Evolutionary conservation across 2,797 vertebrate genomes (phyloP).

Genomic region (Micromesistius poutassou): DNA sequence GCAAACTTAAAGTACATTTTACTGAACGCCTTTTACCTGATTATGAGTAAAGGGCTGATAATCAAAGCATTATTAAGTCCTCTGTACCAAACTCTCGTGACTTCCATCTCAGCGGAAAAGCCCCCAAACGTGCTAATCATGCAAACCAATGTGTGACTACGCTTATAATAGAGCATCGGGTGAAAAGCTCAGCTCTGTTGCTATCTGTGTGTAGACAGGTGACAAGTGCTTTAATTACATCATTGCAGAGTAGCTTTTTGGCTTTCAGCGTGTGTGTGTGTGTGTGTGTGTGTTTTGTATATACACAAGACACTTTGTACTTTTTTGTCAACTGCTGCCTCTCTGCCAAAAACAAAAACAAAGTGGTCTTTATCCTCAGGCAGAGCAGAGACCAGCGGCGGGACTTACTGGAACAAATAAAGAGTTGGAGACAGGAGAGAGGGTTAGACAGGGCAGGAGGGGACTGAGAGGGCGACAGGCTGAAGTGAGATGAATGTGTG

Average conservation of each 20-base stretch:
- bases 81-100: too few relatives aligned
- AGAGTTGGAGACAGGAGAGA: neutral
- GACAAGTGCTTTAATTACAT: neutral
- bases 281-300: neutral
- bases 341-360: conserved; percentile 46
- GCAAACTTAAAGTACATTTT: too few relatives aligned
- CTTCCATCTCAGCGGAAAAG: too few relatives aligned
- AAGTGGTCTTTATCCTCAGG: conserved; percentile 45
- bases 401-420: neutral
- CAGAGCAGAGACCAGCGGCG: conserved; percentile 13
- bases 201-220: conserved; percentile 16
- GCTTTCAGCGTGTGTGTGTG: too few relatives aligned
- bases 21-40: too few relatives aligned
- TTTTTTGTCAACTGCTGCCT: conserved; percentile 30
- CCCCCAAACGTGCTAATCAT: too few relatives aligned
- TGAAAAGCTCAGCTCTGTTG: conserved; percentile 2
- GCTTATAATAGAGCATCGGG: too few relatives aligned
- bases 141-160: too few relatives aligned
- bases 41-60: too few relatives aligned
- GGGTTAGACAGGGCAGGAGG: neutral
- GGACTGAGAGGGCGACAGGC: conserved; percentile 7
- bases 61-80: too few relatives aligned
- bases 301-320: conserved; percentile 23
- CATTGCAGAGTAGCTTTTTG: neutral
- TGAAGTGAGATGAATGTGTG: conserved; percentile 15